Conservation (phyloP, 2,888 invertebrate species). For the Odontocerum albicorne region DNA sequence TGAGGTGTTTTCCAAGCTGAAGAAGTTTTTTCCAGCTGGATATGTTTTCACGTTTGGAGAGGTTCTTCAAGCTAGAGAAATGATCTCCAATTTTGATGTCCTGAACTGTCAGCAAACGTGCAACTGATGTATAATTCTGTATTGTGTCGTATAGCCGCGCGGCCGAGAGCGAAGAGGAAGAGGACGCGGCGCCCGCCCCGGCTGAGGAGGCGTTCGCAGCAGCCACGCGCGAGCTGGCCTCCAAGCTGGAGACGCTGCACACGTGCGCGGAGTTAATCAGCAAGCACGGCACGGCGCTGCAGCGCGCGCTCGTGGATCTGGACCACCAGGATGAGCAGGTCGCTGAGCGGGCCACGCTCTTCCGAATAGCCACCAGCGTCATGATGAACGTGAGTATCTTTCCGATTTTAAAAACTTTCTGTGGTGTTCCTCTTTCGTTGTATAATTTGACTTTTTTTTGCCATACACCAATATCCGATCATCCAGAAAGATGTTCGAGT, state of each 20-base stretch:
- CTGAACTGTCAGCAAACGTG: too few relatives aligned
- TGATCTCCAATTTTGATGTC: too few relatives aligned
- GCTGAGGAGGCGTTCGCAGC: conserved; percentile 58
- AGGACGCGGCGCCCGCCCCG: conserved; percentile 57
- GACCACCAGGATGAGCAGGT: conserved; percentile 82
- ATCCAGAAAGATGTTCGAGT: too few relatives aligned
- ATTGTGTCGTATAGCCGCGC: too few relatives aligned
- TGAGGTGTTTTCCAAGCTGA: too few relatives aligned
- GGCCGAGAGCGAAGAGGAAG: conserved; percentile 75
- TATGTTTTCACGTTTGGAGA: too few relatives aligned
- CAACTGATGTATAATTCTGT: too few relatives aligned
- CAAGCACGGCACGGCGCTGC: conserved; percentile 84
- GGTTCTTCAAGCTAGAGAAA: too few relatives aligned
- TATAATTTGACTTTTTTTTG: neutral
- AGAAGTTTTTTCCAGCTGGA: too few relatives aligned
- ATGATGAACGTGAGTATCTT: conserved; percentile 87
- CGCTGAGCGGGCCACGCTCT: conserved; percentile 91
- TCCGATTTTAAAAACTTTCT: neutral
- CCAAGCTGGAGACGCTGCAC: conserved; percentile 85
- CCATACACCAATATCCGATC: too few relatives aligned
- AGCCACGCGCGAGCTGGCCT: conserved; percentile 72
- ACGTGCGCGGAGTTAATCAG: conserved; percentile 90
- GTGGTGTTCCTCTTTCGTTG: neutral
- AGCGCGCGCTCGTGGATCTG: conserved; percentile 76
- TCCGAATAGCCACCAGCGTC: conserved; percentile 92